Percentiles rank a stretch among this genome's conserved stretches.
Evolutionary conservation across 2,113 vertebrate species (phyloP).

Genomic region (Progne subis): DNA sequence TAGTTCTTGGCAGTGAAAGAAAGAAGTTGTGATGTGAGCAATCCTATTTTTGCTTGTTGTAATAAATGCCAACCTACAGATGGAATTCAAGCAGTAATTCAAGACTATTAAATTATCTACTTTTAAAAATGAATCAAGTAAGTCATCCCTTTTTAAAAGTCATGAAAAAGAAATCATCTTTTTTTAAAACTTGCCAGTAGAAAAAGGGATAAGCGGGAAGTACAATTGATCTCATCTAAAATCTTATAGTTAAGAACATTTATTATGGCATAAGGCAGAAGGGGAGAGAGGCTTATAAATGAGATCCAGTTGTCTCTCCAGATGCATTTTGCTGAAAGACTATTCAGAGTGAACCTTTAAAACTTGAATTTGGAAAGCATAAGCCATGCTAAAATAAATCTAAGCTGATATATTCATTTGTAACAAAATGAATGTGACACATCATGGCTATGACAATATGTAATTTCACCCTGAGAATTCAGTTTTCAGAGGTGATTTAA

Average conservation of each 20-base stretch:
- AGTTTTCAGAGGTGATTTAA: constrained; percentile 67
- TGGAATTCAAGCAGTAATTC: constrained; percentile 68
- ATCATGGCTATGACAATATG: constrained; percentile 37
- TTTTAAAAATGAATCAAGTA: constrained; percentile 66
- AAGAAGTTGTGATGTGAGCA: constrained; percentile 53
- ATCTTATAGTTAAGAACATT: constrained; percentile 63
- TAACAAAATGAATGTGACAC: constrained; percentile 65
- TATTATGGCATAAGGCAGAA: constrained; percentile 69
- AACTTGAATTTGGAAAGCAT: constrained; percentile 57
- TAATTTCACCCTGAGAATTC: constrained; percentile 70
- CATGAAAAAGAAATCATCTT: constrained; percentile 44
- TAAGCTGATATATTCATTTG: constrained; percentile 70
- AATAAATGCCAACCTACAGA: constrained; percentile 58
- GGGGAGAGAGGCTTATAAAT: constrained; percentile 69
- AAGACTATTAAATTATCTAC: constrained; percentile 62
- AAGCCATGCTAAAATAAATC: constrained; percentile 73
- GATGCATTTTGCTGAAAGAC: constrained; percentile 70
- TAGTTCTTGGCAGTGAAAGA: constrained; percentile 33
- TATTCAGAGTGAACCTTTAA: constrained; percentile 59
- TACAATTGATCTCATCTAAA: constrained; percentile 75
- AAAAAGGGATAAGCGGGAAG: constrained; percentile 47
- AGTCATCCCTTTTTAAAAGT: constrained; percentile 49
- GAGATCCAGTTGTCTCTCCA: constrained; percentile 63
- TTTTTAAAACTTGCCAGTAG: constrained; percentile 45
- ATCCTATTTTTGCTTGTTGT: constrained; percentile 54